Evolutionary conservation across 2,113 vertebrate genomes (phyloP).

Genomic region (Ardeotis arabs): DNA sequence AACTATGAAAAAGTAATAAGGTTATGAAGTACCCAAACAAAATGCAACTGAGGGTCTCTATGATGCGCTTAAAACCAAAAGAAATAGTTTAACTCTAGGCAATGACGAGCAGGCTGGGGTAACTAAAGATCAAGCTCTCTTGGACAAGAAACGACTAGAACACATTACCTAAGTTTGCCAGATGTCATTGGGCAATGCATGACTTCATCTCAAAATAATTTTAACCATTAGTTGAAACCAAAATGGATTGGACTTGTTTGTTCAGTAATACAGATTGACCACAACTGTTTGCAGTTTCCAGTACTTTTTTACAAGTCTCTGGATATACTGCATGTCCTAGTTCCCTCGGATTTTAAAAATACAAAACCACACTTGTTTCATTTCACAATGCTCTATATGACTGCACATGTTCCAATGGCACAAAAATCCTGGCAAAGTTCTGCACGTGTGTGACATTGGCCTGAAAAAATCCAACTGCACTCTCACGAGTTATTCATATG

Average conservation of each 20-base stretch:
- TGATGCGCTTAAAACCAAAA: background rate
- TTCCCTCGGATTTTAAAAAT: constrained; percentile 21
- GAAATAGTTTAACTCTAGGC: background rate
- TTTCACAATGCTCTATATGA: background rate
- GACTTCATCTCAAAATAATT: background rate
- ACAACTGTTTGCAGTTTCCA: background rate
- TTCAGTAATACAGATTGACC: background rate
- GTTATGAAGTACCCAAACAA: background rate
- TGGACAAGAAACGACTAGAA: constrained; percentile 18
- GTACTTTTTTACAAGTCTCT: background rate
- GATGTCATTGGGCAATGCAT: background rate
- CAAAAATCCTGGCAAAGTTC: background rate
- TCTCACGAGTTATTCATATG: background rate
- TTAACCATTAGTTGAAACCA: constrained; percentile 8
- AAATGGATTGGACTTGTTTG: background rate
- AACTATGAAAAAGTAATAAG: background rate
- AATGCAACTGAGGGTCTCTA: background rate
- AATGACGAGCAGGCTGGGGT: background rate
- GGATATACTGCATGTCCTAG: background rate
- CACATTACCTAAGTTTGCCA: background rate
- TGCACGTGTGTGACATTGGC: background rate
- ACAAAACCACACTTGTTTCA: background rate
- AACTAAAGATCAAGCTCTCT: constrained; percentile 14
- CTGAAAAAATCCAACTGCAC: background rate
- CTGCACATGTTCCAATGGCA: background rate